Percentiles rank a stretch among this genome's conserved stretches.
Conservation (phyloP, 1,140 invertebrate species). For the Chionoecetes opilio region DNA sequence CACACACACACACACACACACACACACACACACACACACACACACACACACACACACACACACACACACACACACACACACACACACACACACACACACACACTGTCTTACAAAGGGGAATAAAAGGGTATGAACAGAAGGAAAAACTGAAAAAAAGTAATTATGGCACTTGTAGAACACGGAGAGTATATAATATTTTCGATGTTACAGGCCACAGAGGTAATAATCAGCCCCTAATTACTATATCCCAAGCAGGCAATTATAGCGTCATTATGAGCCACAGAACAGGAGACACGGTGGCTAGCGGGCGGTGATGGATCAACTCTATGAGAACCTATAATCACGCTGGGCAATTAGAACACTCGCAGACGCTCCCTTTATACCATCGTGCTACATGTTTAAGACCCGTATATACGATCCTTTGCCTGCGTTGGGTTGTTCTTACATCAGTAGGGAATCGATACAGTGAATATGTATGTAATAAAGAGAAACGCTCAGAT, state of each 20-base stretch:
- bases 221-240: slow-evolving; percentile 10
- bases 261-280: not conserved
- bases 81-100: not conserved
- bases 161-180: not conserved
- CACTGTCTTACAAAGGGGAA: not conserved
- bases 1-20: slow-evolving; percentile 46
- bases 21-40: slow-evolving; percentile 36
- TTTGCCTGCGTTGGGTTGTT: not conserved
- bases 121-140: not conserved
- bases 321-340: slow-evolving; percentile 34
- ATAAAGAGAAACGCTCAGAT: too few relatives aligned
- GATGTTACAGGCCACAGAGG: not conserved
- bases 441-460: not conserved
- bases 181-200: slow-evolving; percentile 30
- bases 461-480: not conserved
- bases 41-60: slow-evolving; percentile 39
- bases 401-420: not conserved
- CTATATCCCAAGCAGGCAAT: not conserved
- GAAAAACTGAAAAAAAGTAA: not conserved
- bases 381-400: not conserved
- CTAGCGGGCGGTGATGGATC: slow-evolving; percentile 45
- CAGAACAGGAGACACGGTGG: slow-evolving; percentile 16
- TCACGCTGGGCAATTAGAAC: slow-evolving; percentile 35
- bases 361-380: not conserved
- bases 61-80: not conserved